These are phyloP conservation scores for Panorpa germanica DNA, from an alignment of 2,888 invertebrate species.

Conservation along the genomic window DNA sequence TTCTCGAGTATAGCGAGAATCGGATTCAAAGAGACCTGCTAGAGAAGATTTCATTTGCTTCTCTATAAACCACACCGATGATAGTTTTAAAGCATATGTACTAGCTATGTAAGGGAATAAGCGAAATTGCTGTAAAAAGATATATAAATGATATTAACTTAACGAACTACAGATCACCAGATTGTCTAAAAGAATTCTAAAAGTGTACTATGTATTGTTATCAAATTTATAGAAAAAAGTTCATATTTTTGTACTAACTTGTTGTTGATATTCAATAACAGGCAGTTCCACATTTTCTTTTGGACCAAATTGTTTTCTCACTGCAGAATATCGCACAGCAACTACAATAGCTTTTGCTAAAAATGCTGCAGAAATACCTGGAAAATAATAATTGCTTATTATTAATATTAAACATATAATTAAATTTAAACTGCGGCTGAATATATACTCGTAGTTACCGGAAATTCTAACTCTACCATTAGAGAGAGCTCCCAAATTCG, in stretches of 20 bases:
- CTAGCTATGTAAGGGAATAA: slow-evolving; percentile 57
- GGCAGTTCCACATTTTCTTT: slow-evolving; percentile 52
- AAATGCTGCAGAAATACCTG: slow-evolving; percentile 36
- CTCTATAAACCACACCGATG: slow-evolving; percentile 34
- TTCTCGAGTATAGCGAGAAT: too few relatives aligned
- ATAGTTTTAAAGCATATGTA: slow-evolving; percentile 39
- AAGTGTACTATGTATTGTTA: too few relatives aligned
- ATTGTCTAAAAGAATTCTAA: too few relatives aligned
- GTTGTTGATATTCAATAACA: slow-evolving; percentile 82
- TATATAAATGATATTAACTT: slow-evolving; percentile 5
- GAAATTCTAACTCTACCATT: slow-evolving; percentile 64
- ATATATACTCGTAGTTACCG: slow-evolving; percentile 21
- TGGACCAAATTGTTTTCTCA: slow-evolving; percentile 76
- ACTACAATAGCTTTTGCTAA: slow-evolving; percentile 61
- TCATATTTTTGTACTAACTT: slow-evolving; percentile 38
- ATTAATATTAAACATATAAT: too few relatives aligned
- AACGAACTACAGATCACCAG: neutral
- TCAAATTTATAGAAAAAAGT: too few relatives aligned
- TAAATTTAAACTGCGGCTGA: too few relatives aligned
- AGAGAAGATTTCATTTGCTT: slow-evolving; percentile 28
- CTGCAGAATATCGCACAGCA: slow-evolving; percentile 71
- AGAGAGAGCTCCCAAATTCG: slow-evolving; percentile 67
- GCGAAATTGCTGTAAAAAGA: slow-evolving; percentile 58
- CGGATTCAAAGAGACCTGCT: slow-evolving; percentile 20
- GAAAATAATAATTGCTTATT: too few relatives aligned